phyloP scores from a whole-genome alignment of 2,888 invertebrate genomes.

The Xylota segnis region DNA sequence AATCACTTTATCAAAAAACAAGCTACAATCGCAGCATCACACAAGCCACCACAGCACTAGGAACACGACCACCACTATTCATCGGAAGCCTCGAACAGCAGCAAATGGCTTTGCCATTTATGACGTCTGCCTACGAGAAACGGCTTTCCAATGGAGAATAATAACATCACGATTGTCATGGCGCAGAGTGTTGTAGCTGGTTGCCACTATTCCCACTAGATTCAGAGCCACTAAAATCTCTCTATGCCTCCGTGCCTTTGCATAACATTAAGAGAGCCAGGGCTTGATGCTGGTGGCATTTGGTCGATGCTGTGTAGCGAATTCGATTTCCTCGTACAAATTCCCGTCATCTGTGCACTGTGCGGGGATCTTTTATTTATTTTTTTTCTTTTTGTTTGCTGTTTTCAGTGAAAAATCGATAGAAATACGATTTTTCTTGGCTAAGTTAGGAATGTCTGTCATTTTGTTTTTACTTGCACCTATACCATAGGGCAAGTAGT shows the following conservation, averaged over 20 bases:
- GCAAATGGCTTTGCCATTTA: slow-evolving; percentile 67
- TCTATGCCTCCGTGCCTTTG: slow-evolving; percentile 46
- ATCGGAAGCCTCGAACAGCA: slow-evolving; percentile 34
- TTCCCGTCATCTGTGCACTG: slow-evolving; percentile 36
- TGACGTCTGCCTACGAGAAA: slow-evolving; percentile 62
- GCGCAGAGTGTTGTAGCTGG: slow-evolving; percentile 24
- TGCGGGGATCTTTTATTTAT: slow-evolving; percentile 41
- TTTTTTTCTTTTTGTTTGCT: no score
- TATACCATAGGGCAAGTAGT: no score
- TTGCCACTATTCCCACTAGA: slow-evolving; percentile 19
- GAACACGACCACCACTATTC: slow-evolving; percentile 24
- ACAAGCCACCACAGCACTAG: slow-evolving; percentile 23
- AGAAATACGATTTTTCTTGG: slow-evolving; percentile 57
- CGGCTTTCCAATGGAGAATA: slow-evolving; percentile 55
- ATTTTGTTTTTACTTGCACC: no score
- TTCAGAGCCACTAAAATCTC: slow-evolving; percentile 35
- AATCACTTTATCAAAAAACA: slow-evolving; percentile 65
- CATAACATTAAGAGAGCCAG: slow-evolving; percentile 11
- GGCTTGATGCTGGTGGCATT: slow-evolving; percentile 7
- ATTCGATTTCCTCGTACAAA: slow-evolving; percentile 47
- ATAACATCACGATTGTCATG: slow-evolving; percentile 56
- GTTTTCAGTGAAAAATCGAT: slow-evolving; percentile 47
- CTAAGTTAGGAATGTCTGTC: slow-evolving; percentile 8
- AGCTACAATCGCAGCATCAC: slow-evolving; percentile 17
- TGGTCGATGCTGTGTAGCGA: slow-evolving; percentile 18